Evolutionary conservation across 1,140 invertebrate genomes (phyloP), one percentile per base, ranked within the genome.

Genomic region (Hylaeus volcanicus): DNA sequence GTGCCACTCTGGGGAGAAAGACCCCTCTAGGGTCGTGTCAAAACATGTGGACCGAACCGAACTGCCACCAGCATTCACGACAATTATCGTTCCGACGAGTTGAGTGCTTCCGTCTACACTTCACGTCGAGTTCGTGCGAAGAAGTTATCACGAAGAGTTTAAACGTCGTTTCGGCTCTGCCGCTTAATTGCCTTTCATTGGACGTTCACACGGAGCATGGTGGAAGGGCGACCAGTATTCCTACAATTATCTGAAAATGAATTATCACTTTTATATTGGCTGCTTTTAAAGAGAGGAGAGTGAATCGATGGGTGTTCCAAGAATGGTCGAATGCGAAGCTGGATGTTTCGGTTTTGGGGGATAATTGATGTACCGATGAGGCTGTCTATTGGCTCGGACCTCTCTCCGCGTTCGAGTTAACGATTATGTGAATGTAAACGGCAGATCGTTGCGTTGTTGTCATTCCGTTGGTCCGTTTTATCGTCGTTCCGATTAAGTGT

Each of bases 21-120:
- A 48, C 9, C 75, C 64, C 78, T 74, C 79, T 70, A 53, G 6
- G 55, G 68, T 9, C 45, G 79, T 79, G 82, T 89, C 88, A 86
- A 88, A 89, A 89, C 82, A 88, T 65, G 45, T 61, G 79, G 64
- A 72, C 51, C 71, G 56, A 43, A 56, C 55, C 84, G 55, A 61
- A 72, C 68, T 58, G 56, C 66, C 56, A 66, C n/a, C 72, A 60
- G 39, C 60, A 61, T 70, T 70, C 69, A 61, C 74, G 66, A 61
- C 48, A 55, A 74, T 77, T 84, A 74, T 77, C 69, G 61, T 75
- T 39, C 37, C 55, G 65, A 14, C 51, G 55, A 64, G 69, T 48
- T 79, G 83, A 85, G 77, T 79, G 68, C 72, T 84, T 82, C 83
- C 71, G 80, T 79, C 82, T 63, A 65, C 60, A 56, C 55, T 78